phyloP scores from a whole-genome alignment of 2,797 vertebrate species.

The Discoglossus pictus region DNA sequence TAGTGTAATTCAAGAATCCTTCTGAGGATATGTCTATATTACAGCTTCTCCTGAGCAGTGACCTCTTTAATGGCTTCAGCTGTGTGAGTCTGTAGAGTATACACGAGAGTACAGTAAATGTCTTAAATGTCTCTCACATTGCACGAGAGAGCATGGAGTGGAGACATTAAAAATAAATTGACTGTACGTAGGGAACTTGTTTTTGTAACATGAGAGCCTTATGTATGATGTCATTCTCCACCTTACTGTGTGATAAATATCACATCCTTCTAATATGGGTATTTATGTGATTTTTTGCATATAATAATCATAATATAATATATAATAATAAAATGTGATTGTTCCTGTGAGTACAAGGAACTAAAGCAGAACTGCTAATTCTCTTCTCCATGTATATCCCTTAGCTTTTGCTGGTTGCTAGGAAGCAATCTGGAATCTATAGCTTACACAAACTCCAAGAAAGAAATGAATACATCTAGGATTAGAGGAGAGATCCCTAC shows the following conservation, averaged over 20 bases:
- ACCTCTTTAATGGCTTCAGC: slow-evolving; percentile 7
- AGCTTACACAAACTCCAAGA: slow-evolving; percentile 49
- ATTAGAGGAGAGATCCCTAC: slow-evolving; percentile 14
- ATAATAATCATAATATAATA: too few species aligned
- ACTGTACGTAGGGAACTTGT: slow-evolving; percentile 1
- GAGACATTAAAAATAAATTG: slow-evolving; percentile 29
- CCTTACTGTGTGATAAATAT: background rate
- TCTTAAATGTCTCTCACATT: background rate
- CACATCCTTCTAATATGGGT: background rate
- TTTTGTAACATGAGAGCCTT: slow-evolving; percentile 28
- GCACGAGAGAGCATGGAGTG: background rate
- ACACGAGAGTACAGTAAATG: slow-evolving; percentile 7
- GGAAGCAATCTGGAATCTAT: slow-evolving; percentile 62
- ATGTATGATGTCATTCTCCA: slow-evolving; percentile 11
- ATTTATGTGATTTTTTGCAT: too few species aligned
- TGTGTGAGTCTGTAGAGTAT: background rate
- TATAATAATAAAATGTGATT: background rate
- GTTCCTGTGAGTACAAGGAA: background rate
- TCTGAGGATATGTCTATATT: slow-evolving; percentile 7
- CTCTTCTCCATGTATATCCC: background rate
- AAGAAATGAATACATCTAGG: slow-evolving; percentile 40
- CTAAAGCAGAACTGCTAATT: slow-evolving; percentile 21
- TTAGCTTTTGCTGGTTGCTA: slow-evolving; percentile 64
- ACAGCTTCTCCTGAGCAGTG: slow-evolving; percentile 1
- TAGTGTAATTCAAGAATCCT: slow-evolving; percentile 7